Percentiles rank a stretch among this genome's conserved stretches.
phyloP scores from a whole-genome alignment of 2,113 vertebrate species.

The Anolis sagrei region DNA sequence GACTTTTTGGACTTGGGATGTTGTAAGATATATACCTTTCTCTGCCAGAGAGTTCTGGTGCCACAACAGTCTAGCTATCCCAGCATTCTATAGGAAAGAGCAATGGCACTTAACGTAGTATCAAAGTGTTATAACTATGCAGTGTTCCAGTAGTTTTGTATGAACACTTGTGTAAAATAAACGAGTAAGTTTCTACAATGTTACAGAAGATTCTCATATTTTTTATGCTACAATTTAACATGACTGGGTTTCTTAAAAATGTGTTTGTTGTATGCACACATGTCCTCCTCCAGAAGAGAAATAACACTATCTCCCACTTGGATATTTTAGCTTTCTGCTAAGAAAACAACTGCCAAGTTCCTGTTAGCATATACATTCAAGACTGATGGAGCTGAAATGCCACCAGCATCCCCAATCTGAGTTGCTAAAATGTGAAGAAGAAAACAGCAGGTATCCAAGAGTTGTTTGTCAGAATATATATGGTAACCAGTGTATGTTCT shows the following conservation, averaged over 20 bases:
- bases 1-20: too few relatives aligned
- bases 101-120: too few relatives aligned
- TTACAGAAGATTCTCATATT: neutral
- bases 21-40: too few relatives aligned
- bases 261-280: conserved; percentile 5
- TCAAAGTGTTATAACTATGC: too few relatives aligned
- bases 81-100: too few relatives aligned
- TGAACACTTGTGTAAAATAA: neutral
- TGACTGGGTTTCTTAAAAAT: neutral
- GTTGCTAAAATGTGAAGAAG: neutral
- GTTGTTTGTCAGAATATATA: neutral
- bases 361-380: neutral
- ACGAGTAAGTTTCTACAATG: neutral
- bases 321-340: neutral
- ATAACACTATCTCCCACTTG: neutral
- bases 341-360: conserved; percentile 13
- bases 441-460: neutral
- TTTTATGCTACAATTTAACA: neutral
- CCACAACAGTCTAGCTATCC: too few relatives aligned
- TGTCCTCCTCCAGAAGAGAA: neutral
- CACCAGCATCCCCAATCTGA: neutral
- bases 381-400: neutral
- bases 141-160: neutral
- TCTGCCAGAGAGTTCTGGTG: too few relatives aligned
- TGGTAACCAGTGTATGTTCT: neutral